phyloP scores from a whole-genome alignment of 2,888 invertebrate genomes.

The Drosophila paucipuncta region DNA sequence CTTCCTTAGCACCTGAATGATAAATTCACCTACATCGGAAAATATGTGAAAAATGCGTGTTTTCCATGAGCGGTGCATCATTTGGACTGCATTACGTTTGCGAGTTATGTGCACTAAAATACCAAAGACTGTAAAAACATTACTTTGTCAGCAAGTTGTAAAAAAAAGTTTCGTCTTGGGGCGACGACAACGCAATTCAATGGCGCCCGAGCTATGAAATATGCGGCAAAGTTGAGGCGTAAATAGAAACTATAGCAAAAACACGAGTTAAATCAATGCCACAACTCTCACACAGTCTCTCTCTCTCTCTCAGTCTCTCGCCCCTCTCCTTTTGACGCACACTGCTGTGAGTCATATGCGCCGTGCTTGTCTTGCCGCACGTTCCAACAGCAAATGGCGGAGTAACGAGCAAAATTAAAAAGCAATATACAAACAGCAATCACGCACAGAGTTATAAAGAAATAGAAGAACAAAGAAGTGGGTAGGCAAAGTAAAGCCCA shows the following conservation, averaged over 20 bases:
- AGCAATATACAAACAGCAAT: conserved; percentile 79
- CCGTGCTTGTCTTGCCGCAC: conserved; percentile 29
- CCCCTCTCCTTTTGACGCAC: neutral
- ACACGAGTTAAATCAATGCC: conserved; percentile 26
- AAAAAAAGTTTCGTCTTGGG: conserved; percentile 52
- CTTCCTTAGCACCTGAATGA: conserved; percentile 9
- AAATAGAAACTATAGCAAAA: conserved; percentile 57
- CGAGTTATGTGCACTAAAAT: conserved; percentile 40
- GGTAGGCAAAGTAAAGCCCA: conserved; percentile 10
- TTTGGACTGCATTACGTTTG: conserved; percentile 51
- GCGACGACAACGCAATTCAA: conserved; percentile 6
- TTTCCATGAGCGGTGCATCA: conserved; percentile 12
- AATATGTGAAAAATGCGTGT: conserved; percentile 25
- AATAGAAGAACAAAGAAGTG: conserved; percentile 3
- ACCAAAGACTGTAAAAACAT: conserved; percentile 32
- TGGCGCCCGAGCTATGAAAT: conserved; percentile 65
- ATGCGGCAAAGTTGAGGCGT: conserved; percentile 56
- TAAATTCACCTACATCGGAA: conserved; percentile 7
- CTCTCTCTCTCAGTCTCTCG: neutral
- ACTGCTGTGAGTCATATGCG: conserved; percentile 12
- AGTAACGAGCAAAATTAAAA: conserved; percentile 78
- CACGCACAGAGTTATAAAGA: conserved; percentile 58
- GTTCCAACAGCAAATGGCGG: conserved; percentile 50
- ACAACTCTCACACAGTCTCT: conserved; percentile 7
- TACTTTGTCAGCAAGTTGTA: conserved; percentile 64